Evolutionary conservation across 2,888 invertebrate genomes (phyloP).

Genomic region (Cerceris ruficornis): DNA sequence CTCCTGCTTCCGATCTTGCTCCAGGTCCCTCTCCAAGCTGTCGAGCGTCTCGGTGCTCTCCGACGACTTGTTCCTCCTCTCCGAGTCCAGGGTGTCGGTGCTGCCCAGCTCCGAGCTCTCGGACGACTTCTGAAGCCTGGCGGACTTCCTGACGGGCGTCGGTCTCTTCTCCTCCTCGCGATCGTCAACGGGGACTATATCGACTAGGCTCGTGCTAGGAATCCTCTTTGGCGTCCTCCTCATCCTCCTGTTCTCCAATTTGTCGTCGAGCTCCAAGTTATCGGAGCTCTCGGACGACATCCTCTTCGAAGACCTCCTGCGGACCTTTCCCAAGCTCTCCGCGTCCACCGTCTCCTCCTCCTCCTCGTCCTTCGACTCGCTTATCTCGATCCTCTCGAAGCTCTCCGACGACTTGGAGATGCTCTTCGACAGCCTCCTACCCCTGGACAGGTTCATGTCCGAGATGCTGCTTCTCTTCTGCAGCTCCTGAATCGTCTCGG

Average conservation of each 20-base stretch:
- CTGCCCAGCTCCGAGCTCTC: slow-evolving; percentile 80
- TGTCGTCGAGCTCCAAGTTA: slow-evolving; percentile 75
- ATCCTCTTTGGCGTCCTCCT: slow-evolving; percentile 74
- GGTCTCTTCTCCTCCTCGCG: slow-evolving; percentile 64
- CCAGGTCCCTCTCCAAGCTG: slow-evolving; percentile 77
- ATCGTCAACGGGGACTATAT: slow-evolving; percentile 62
- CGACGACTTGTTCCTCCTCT: slow-evolving; percentile 77
- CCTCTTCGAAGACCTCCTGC: slow-evolving; percentile 68
- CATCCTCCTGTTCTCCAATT: slow-evolving; percentile 71
- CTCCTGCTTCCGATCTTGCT: slow-evolving; percentile 74
- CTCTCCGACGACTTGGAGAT: slow-evolving; percentile 77
- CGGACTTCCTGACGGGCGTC: slow-evolving; percentile 66
- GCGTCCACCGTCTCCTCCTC: slow-evolving; percentile 55
- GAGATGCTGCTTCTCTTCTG: slow-evolving; percentile 75
- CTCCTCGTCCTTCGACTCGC: slow-evolving; percentile 54
- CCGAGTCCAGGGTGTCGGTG: slow-evolving; percentile 78
- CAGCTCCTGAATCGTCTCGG: slow-evolving; percentile 59
- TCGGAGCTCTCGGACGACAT: slow-evolving; percentile 79
- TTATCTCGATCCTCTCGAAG: slow-evolving; percentile 69
- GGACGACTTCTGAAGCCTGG: slow-evolving; percentile 77
- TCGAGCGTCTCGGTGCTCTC: slow-evolving; percentile 79
- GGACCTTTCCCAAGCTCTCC: slow-evolving; percentile 49
- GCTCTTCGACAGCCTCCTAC: slow-evolving; percentile 65
- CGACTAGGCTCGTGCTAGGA: slow-evolving; percentile 71
- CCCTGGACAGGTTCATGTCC: slow-evolving; percentile 73